Evolutionary conservation across 2,113 vertebrate species (phyloP), one percentile per base, ranked within the genome.

Genomic region (Thamnophis sirtalis): DNA sequence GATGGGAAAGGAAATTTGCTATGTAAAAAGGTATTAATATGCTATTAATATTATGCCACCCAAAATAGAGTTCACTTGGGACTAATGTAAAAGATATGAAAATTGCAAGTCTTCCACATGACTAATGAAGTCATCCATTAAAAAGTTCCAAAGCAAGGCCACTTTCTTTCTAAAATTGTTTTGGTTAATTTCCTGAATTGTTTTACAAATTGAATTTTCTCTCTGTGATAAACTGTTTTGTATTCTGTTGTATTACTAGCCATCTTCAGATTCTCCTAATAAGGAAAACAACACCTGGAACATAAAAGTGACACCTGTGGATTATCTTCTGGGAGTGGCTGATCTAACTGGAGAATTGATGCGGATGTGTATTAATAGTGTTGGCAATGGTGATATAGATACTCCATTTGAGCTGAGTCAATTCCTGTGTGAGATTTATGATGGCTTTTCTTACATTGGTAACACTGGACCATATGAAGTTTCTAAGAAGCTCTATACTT

Each of bases 381-480:
- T 99, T 84, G 99, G 99, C 1, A 99, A 99, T 0, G 99, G 99
- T 8, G 99, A 99, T 96, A 99, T 99, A 5, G 99, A 99, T 96
- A 99, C 99, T 0, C 99, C 99, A 33, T 99, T 99, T 93, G 98
- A 99, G 96, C 98, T 99, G 95, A 98, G 98, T 97, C 98, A 98
- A 96, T 99, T 99, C 96, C 95, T 99, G 88, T 97, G 98, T 0
- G 98, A 99, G 95, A 98, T 99, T 94, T 99, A 99, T 0, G 99
- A 99, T 91, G 99, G 99, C 0, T 99, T 99, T 96, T 98, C 98
- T 63, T 99, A 98, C 96, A 99, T 99, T 88, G 99, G 99, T 58
- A 99, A 99, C 97, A 99, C 99, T 0, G 99, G 99, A 43, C 99
- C 99, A 0, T 99, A 99, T 0, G 99, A 99, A 97, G 98, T 99